phyloP scores from a whole-genome alignment of 2,888 invertebrate species.

The Mantis religiosa region DNA sequence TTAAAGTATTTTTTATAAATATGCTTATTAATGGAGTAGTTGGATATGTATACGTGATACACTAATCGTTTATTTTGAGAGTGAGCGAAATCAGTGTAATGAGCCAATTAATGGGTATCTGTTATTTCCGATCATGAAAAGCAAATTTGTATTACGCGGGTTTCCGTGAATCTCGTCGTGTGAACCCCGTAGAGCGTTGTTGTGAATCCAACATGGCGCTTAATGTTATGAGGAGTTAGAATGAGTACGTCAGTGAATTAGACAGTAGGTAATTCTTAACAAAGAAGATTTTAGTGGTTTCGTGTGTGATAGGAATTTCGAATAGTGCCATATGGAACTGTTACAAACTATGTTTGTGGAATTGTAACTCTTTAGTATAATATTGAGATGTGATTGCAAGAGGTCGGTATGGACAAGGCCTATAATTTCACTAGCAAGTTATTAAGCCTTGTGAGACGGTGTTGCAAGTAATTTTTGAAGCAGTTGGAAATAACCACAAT shows the following conservation, averaged over 20 bases:
- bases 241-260: constrained; percentile 34
- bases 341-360: neutral
- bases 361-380: neutral
- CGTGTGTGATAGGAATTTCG: neutral
- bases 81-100: neutral
- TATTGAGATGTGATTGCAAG: neutral
- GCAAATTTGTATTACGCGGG: constrained; percentile 27
- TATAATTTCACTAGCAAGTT: constrained; percentile 2
- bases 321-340: neutral
- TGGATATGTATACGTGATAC: neutral
- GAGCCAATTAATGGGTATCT: neutral
- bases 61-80: neutral
- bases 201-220: constrained; percentile 67
- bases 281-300: constrained; percentile 15
- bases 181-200: constrained; percentile 63
- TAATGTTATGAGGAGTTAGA: constrained; percentile 57
- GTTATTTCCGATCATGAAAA: neutral
- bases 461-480: neutral
- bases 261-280: constrained; percentile 24
- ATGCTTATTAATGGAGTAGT: neutral
- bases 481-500: neutral
- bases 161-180: constrained; percentile 47
- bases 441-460: neutral
- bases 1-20: neutral
- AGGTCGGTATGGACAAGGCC: constrained; percentile 9